Percentiles rank a stretch among this genome's conserved stretches.
phyloP scores from a whole-genome alignment of 2,113 vertebrate species.

The Mormyrus lacerda region DNA sequence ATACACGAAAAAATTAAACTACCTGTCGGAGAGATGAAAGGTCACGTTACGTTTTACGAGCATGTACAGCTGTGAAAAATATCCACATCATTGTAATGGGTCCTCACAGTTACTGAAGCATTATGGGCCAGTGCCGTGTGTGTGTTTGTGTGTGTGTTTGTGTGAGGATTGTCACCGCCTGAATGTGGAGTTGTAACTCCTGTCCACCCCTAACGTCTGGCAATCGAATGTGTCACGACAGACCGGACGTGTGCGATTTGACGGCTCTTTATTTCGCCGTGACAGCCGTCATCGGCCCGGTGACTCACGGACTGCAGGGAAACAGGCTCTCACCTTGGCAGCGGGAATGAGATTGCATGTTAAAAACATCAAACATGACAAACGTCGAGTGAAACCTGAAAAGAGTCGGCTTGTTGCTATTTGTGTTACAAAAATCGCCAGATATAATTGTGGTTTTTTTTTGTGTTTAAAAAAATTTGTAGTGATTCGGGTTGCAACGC shows the following conservation, averaged over 20 bases:
- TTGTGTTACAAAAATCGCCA: not conserved
- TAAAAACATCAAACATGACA: not conserved
- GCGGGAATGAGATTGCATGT: not conserved
- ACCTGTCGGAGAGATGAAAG: not conserved
- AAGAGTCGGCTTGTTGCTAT: not conserved
- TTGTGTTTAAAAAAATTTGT: not conserved
- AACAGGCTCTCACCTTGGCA: not conserved
- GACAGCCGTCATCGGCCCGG: not conserved
- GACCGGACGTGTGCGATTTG: not conserved
- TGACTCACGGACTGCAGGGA: not conserved
- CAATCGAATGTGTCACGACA: not conserved
- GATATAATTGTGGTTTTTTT: not conserved
- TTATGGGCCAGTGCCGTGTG: not conserved
- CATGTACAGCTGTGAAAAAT: not conserved
- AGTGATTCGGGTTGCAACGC: not conserved
- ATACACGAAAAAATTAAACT: conserved; percentile 6
- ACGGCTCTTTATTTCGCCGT: conserved; percentile 13
- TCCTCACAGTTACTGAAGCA: not conserved
- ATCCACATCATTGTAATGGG: not conserved
- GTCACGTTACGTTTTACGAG: not conserved
- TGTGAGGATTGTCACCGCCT: not conserved
- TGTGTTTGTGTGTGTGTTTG: not conserved
- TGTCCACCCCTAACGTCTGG: not conserved
- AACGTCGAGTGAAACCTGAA: not conserved
- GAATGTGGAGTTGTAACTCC: not conserved